phyloP scores from a whole-genome alignment of 2,797 vertebrate genomes.

The Nannoperca obscura region DNA sequence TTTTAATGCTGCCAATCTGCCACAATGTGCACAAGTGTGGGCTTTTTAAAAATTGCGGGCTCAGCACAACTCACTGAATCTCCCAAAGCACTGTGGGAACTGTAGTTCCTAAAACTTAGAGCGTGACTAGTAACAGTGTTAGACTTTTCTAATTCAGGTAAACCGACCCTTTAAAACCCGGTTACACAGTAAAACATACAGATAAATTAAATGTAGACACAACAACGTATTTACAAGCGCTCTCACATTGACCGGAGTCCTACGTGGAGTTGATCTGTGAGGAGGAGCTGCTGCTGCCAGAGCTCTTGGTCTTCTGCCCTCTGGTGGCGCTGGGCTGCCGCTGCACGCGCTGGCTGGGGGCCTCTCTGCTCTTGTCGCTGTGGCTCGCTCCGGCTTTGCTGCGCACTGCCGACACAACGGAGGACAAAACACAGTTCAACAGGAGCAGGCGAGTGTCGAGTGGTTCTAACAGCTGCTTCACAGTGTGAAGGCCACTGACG shows the following conservation, averaged over 20 bases:
- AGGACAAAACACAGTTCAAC: conserved; percentile 5
- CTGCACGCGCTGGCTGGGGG: conserved; percentile 90
- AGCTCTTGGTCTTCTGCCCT: conserved; percentile 91
- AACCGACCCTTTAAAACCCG: conserved; percentile 10
- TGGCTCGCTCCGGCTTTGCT: conserved; percentile 84
- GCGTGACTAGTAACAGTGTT: no score
- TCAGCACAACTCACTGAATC: no score
- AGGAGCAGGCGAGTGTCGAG: neutral
- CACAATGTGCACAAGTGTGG: neutral
- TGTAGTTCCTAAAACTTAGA: neutral
- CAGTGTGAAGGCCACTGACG: no score
- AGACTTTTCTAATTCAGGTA: neutral
- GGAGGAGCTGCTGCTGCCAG: conserved; percentile 87
- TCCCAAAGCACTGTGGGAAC: neutral
- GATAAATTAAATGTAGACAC: conserved; percentile 21
- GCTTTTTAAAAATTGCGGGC: neutral
- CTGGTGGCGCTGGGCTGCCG: conserved; percentile 92
- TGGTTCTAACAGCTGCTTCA: no score
- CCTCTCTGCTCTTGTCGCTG: conserved; percentile 88
- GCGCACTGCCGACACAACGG: conserved; percentile 83
- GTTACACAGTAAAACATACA: neutral
- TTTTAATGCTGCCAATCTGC: neutral
- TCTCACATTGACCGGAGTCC: neutral
- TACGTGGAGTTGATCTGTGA: conserved; percentile 84
- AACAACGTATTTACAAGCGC: conserved; percentile 51